These are phyloP conservation scores for Trissolcus basalis DNA, from an alignment of 1,140 invertebrate species.

Conservation along the genomic window DNA sequence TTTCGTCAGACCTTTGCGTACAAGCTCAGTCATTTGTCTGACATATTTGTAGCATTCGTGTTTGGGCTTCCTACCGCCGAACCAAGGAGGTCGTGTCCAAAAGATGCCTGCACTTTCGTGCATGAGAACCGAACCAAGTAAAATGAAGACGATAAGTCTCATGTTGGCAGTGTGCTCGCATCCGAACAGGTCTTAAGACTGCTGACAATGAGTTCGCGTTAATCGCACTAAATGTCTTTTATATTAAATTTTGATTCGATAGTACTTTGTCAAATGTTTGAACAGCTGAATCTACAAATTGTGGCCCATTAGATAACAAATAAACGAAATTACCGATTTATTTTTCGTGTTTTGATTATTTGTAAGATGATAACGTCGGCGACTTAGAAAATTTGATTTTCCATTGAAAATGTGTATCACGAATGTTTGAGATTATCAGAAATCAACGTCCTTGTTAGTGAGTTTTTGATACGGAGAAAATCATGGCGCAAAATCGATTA, in stretches of 20 bases:
- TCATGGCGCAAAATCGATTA: no score
- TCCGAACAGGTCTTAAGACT: not conserved
- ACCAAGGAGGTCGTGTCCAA: not conserved
- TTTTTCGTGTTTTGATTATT: no score
- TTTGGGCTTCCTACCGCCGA: not conserved
- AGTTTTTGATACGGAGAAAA: no score
- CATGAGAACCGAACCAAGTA: conserved; percentile 7
- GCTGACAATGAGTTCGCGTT: conserved; percentile 11
- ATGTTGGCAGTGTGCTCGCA: conserved; percentile 4
- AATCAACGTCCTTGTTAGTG: no score
- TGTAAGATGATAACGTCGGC: no score
- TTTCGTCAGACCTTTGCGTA: conserved; percentile 7
- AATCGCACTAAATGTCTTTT: conserved; percentile 22
- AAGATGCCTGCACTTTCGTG: conserved; percentile 13
- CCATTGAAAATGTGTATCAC: no score
- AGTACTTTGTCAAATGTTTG: conserved; percentile 18
- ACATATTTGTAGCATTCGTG: conserved; percentile 9
- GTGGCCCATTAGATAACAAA: conserved; percentile 1
- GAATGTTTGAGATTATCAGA: no score
- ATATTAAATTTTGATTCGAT: conserved; percentile 19
- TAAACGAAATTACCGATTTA: no score
- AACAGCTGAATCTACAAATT: conserved; percentile 24
- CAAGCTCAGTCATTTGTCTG: conserved; percentile 2
- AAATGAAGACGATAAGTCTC: conserved; percentile 7
- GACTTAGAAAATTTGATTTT: no score